phyloP scores from a whole-genome alignment of 2,888 invertebrate genomes.

The Limnephilus rhombicus region DNA sequence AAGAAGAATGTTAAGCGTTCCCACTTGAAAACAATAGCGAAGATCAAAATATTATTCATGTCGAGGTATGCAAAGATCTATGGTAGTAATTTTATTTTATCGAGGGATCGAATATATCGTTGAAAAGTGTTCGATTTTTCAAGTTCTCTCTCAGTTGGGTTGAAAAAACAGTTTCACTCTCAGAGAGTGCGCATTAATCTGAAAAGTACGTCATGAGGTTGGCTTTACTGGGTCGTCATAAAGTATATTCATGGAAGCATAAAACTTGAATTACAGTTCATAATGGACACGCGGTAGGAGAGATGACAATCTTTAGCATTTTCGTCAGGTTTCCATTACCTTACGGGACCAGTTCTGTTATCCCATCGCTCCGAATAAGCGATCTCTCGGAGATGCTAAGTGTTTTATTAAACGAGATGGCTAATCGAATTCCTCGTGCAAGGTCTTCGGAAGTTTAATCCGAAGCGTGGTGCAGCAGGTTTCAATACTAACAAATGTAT shows the following conservation, averaged over 20 bases:
- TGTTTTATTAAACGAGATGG: slow-evolving; percentile 41
- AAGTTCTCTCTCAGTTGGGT: slow-evolving; percentile 6
- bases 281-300: slow-evolving; percentile 32
- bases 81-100: neutral
- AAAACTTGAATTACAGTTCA: slow-evolving; percentile 41
- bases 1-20: neutral
- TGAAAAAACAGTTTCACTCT: slow-evolving; percentile 33
- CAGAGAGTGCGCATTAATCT: slow-evolving; percentile 29
- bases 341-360: neutral
- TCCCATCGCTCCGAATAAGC: slow-evolving; percentile 8
- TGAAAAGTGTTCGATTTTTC: slow-evolving; percentile 25
- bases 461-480: neutral
- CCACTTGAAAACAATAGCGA: neutral
- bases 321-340: slow-evolving; percentile 16
- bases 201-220: slow-evolving; percentile 14
- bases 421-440: slow-evolving; percentile 29
- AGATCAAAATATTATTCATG: neutral
- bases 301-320: slow-evolving; percentile 30
- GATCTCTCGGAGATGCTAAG: neutral
- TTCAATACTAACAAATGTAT: neutral
- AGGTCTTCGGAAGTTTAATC: slow-evolving; percentile 3
- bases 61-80: slow-evolving; percentile 12
- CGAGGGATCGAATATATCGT: neutral
- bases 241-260: slow-evolving; percentile 32
- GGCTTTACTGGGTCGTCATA: slow-evolving; percentile 28